Conservation (phyloP, 2,888 invertebrate species). For the Epinotia nisella region DNA sequence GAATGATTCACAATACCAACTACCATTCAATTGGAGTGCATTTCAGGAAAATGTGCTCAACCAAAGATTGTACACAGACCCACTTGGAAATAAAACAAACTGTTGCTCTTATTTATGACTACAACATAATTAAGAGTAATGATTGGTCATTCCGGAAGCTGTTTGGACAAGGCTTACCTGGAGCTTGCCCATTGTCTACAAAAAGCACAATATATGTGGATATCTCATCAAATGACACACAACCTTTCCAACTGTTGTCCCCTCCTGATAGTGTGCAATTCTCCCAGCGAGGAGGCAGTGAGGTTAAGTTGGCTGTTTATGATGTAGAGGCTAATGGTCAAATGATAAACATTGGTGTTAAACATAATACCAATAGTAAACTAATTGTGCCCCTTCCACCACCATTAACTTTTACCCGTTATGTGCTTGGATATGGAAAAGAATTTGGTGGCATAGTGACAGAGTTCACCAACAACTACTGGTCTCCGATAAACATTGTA, state of each 20-base stretch:
- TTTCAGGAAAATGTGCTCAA: constrained; percentile 91
- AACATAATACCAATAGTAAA: constrained; percentile 76
- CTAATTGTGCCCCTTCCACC: constrained; percentile 83
- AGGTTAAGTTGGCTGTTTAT: constrained; percentile 88
- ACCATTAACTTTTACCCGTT: constrained; percentile 91
- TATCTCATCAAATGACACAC: constrained; percentile 86
- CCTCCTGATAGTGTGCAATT: constrained; percentile 83
- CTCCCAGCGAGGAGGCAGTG: constrained; percentile 89
- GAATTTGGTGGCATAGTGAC: constrained; percentile 95
- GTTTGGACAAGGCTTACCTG: constrained; percentile 93
- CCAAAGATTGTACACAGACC: constrained; percentile 84
- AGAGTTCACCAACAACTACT: constrained; percentile 92
- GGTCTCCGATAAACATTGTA: constrained; percentile 89
- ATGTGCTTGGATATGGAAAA: constrained; percentile 95
- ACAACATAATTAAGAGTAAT: constrained; percentile 86
- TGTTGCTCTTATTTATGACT: constrained; percentile 94
- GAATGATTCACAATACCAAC: constrained; percentile 95
- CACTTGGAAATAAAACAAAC: constrained; percentile 93
- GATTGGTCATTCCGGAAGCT: constrained; percentile 95
- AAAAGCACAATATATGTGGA: constrained; percentile 93
- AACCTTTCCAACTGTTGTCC: constrained; percentile 87
- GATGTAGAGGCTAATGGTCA: constrained; percentile 84
- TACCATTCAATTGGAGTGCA: constrained; percentile 96
- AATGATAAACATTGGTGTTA: constrained; percentile 89
- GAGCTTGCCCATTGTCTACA: constrained; percentile 92